These are phyloP conservation scores for Kryptolebias marmoratus DNA, from an alignment of 2,113 vertebrate species.

Conservation along the genomic window DNA sequence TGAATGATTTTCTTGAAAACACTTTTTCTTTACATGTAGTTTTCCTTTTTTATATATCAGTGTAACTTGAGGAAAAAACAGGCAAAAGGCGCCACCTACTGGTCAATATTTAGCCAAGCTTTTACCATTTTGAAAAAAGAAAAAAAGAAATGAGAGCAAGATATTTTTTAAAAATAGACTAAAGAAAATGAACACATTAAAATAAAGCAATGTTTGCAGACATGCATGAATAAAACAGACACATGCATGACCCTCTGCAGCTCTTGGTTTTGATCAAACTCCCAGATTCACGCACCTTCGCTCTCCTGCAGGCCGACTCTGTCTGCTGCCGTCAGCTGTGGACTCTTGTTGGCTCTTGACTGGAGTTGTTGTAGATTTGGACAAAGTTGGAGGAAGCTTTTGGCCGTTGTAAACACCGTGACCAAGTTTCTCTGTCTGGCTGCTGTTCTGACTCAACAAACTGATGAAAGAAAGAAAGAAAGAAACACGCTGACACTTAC, in stretches of 20 bases:
- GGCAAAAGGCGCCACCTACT: constrained; percentile 59
- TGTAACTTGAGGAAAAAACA: neutral
- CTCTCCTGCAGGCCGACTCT: constrained; percentile 78
- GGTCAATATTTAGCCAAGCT: constrained; percentile 14
- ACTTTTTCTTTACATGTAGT: neutral
- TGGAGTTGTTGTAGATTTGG: constrained; percentile 44
- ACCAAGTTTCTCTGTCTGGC: constrained; percentile 45
- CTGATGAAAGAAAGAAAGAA: constrained; percentile 48
- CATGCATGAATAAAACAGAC: neutral
- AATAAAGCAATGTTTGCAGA: neutral
- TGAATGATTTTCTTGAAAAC: constrained; percentile 7
- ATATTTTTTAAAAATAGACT: neutral
- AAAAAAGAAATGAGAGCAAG: neutral
- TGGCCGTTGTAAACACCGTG: constrained; percentile 68
- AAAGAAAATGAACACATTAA: neutral
- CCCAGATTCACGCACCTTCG: constrained; percentile 78
- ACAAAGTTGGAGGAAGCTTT: constrained; percentile 19
- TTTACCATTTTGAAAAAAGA: rapidly evolving
- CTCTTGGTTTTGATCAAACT: neutral
- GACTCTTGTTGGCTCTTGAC: constrained; percentile 39
- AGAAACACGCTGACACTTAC: neutral
- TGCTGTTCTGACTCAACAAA: constrained; percentile 62
- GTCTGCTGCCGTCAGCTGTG: constrained; percentile 65
- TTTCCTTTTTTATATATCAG: neutral
- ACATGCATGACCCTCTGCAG: neutral